Percentiles rank a stretch among this genome's conserved stretches.
Evolutionary conservation across 2,113 vertebrate genomes (phyloP).

Genomic region (Mirounga angustirostris): DNA sequence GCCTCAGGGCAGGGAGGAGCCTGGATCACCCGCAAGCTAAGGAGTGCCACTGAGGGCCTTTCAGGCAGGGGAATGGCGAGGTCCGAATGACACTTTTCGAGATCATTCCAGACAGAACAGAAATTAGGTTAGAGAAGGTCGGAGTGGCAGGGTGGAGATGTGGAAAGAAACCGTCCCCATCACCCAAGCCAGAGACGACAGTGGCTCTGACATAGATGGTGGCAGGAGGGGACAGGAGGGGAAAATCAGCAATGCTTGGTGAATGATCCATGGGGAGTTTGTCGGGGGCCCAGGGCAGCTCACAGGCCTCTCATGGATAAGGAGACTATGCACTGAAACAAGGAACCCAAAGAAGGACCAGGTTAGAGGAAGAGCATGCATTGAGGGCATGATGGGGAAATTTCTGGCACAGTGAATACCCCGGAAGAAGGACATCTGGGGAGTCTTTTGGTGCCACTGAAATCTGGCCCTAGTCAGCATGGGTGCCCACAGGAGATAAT

Average conservation of each 20-base stretch:
- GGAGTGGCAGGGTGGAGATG: neutral
- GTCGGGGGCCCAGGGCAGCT: rapidly evolving
- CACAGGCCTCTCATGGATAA: rapidly evolving
- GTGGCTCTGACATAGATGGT: neutral
- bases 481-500: neutral
- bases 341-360: neutral
- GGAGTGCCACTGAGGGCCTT: neutral
- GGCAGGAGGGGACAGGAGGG: neutral
- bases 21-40: rapidly evolving
- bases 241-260: rapidly evolving
- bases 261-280: neutral
- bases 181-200: neutral
- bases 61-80: neutral
- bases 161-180: neutral
- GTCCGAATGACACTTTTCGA: neutral
- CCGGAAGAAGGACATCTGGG: neutral
- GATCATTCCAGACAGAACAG: neutral
- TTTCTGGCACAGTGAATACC: no score
- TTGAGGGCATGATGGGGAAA: neutral
- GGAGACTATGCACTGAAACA: neutral
- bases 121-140: neutral
- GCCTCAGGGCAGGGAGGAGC: neutral
- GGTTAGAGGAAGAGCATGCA: rapidly evolving
- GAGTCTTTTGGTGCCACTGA: neutral
- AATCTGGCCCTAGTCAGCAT: neutral